Conservation (phyloP, 2,888 invertebrate genomes). For the Schizaphis graminum region DNA sequence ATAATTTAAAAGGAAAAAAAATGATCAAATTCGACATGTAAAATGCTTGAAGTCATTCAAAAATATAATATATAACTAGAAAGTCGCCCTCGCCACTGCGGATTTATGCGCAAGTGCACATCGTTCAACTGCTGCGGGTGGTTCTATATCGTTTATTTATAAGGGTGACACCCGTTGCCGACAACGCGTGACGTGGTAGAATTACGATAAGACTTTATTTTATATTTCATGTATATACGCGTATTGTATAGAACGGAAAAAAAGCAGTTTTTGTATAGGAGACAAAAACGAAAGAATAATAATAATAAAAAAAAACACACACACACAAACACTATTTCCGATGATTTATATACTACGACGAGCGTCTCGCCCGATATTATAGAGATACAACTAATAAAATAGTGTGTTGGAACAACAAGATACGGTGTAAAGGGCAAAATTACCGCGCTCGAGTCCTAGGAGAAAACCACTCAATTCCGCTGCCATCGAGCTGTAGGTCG, state of each 20-base stretch:
- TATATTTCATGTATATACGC: neutral
- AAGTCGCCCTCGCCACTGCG: neutral
- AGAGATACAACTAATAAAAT: neutral
- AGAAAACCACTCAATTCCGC: conserved; percentile 36
- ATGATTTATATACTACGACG: conserved; percentile 21
- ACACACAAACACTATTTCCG: neutral
- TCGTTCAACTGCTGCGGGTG: neutral
- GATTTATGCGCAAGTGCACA: neutral
- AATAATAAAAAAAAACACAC: neutral
- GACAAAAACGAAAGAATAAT: neutral
- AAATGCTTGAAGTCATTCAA: neutral
- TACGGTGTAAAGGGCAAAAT: neutral
- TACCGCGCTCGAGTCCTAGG: neutral
- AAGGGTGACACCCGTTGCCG: neutral
- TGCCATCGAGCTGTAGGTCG: neutral
- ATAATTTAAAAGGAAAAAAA: neutral
- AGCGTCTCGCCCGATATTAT: neutral
- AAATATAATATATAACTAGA: neutral
- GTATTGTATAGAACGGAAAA: neutral
- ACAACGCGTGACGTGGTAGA: neutral
- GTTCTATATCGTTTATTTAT: neutral
- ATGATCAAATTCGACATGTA: neutral
- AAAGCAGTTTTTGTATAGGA: neutral
- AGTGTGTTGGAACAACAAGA: neutral
- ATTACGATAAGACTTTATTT: neutral